Evolutionary conservation across 2,888 invertebrate species (phyloP).

Genomic region (Tipula lateralis): DNA sequence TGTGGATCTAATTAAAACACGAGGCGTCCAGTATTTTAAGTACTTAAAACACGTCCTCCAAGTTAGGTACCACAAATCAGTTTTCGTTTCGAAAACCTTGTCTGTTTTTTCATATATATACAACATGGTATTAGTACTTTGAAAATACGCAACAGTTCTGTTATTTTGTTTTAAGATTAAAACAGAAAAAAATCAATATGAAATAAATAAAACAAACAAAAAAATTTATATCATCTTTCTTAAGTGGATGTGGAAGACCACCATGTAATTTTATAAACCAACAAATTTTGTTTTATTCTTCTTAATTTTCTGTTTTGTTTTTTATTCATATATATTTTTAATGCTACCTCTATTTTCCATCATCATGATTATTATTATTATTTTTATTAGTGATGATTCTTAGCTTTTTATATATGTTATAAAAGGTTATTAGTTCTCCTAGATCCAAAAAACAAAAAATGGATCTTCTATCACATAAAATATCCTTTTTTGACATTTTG

Average conservation of each 20-base stretch:
- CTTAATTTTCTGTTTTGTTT: background rate
- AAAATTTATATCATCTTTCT: constrained; percentile 29
- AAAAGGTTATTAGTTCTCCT: background rate
- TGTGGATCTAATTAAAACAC: too few species aligned
- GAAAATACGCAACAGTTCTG: constrained; percentile 4
- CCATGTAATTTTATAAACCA: constrained; percentile 30
- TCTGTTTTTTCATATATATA: too few species aligned
- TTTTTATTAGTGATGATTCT: background rate
- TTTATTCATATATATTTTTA: background rate
- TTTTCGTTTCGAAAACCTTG: too few species aligned
- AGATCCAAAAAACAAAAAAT: background rate
- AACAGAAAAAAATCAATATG: constrained; percentile 14
- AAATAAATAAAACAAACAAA: constrained; percentile 27
- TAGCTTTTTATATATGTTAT: background rate
- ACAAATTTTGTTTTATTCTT: constrained; percentile 7
- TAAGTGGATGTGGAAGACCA: constrained; percentile 30
- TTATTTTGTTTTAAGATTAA: background rate
- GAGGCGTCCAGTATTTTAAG: too few species aligned
- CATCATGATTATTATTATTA: constrained; percentile 16
- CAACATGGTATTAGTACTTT: background rate
- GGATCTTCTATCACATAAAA: background rate
- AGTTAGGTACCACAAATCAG: too few species aligned
- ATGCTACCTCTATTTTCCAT: constrained; percentile 28
- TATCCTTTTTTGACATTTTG: constrained; percentile 25
- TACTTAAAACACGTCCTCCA: too few species aligned